Percentiles rank a stretch among this genome's conserved stretches.
These are phyloP conservation scores for Drosophila quadrilineata DNA, from an alignment of 1,140 invertebrate genomes.

Conservation along the genomic window DNA sequence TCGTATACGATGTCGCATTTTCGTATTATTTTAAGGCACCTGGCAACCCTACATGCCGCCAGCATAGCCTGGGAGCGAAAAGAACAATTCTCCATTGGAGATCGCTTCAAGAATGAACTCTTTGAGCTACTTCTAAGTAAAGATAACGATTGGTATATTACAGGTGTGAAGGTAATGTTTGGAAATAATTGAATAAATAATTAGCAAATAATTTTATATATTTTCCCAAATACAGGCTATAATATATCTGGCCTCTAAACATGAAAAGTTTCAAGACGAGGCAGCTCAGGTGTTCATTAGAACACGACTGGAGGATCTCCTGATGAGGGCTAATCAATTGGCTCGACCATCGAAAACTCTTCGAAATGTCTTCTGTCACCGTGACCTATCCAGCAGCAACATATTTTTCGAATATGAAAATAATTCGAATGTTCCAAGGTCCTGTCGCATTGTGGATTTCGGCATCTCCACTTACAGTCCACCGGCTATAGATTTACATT, in stretches of 20 bases:
- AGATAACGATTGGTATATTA: slow-evolving; percentile 30
- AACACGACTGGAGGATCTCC: slow-evolving; percentile 50
- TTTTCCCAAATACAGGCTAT: slow-evolving; percentile 20
- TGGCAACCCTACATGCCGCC: slow-evolving; percentile 74
- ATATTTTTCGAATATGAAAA: slow-evolving; percentile 84
- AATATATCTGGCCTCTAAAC: slow-evolving; percentile 50
- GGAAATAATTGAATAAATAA: too few relatives aligned
- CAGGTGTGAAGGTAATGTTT: slow-evolving; percentile 34
- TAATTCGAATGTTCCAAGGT: slow-evolving; percentile 21
- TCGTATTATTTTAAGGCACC: slow-evolving; percentile 48
- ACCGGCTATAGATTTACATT: slow-evolving; percentile 82
- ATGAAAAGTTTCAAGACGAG: slow-evolving; percentile 20
- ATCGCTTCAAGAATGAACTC: slow-evolving; percentile 54
- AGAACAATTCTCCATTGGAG: slow-evolving; percentile 52
- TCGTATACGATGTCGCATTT: slow-evolving; percentile 42
- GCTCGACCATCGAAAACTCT: slow-evolving; percentile 36
- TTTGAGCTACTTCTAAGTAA: slow-evolving; percentile 30
- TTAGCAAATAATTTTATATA: not conserved
- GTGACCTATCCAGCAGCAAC: slow-evolving; percentile 85
- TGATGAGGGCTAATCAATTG: slow-evolving; percentile 46
- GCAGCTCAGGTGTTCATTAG: slow-evolving; percentile 43
- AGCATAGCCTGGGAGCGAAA: slow-evolving; percentile 61
- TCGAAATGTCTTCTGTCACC: slow-evolving; percentile 83
- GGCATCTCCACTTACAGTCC: slow-evolving; percentile 83
- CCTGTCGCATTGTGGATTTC: slow-evolving; percentile 84